Conservation (phyloP, 23 tunicate genomes). For the Botrylloides violaceus region DNA sequence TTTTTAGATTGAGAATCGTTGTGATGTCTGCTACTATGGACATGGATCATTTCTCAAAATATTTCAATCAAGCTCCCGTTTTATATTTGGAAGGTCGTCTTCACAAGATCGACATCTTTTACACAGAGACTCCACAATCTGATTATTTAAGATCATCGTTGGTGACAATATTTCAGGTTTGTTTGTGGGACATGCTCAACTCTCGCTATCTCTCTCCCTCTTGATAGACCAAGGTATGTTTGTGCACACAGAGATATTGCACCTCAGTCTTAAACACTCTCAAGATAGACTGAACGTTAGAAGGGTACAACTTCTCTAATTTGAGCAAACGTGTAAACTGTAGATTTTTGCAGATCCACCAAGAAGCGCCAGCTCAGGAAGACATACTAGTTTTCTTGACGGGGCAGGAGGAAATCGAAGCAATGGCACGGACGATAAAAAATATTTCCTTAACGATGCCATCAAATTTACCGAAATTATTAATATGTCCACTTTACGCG, state of each 20-base stretch:
- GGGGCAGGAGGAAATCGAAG: conserved; percentile 94
- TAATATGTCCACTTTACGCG: conserved; percentile 72
- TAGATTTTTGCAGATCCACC: conserved; percentile 29
- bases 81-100: conserved; percentile 83
- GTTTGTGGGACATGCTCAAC: no score
- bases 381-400: conserved; percentile 85
- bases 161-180: conserved; percentile 44
- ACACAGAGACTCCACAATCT: conserved; percentile 35
- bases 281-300: no score
- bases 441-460: conserved; percentile 45
- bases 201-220: no score
- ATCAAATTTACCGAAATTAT: conserved; percentile 38
- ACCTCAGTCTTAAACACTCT: no score
- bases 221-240: no score
- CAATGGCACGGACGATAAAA: conserved; percentile 57
- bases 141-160: conserved; percentile 55
- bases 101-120: conserved; percentile 51
- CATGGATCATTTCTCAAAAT: conserved; percentile 78
- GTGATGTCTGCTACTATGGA: conserved; percentile 98
- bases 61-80: conserved; percentile 71
- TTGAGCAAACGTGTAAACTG: no score
- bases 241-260: no score
- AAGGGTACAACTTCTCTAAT: no score
- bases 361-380: conserved; percentile 59
- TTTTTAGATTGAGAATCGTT: conserved; percentile 35